Conservation (phyloP, 2,888 invertebrate genomes). For the Stictocephala bisonia region DNA sequence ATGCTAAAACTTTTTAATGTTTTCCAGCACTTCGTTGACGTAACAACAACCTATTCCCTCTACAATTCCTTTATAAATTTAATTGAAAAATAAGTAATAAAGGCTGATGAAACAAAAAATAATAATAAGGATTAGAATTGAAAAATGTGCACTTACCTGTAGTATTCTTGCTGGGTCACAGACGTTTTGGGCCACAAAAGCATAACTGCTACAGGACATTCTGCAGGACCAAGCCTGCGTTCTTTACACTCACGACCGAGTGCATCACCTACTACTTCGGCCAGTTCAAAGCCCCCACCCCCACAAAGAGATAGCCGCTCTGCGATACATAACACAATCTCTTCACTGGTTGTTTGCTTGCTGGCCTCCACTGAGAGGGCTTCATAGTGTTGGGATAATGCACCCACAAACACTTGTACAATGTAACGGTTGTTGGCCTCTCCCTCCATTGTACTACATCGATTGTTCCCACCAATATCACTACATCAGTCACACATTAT, state of each 20-base stretch:
- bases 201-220: constrained; percentile 86
- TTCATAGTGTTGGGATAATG: constrained; percentile 88
- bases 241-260: constrained; percentile 93
- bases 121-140: too few relatives aligned
- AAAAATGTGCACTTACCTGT: constrained; percentile 66
- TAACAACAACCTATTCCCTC: too few relatives aligned
- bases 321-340: constrained; percentile 90
- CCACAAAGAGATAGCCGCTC: constrained; percentile 73
- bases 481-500: constrained; percentile 1
- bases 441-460: constrained; percentile 10
- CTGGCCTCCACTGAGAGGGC: constrained; percentile 91
- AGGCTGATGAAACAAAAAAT: too few relatives aligned
- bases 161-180: constrained; percentile 65
- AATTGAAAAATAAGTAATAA: too few relatives aligned
- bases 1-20: too few relatives aligned
- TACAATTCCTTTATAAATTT: too few relatives aligned
- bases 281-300: constrained; percentile 80
- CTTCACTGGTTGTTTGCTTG: constrained; percentile 91
- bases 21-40: too few relatives aligned
- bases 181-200: constrained; percentile 81
- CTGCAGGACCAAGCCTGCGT: constrained; percentile 82
- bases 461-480: too few relatives aligned
- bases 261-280: constrained; percentile 88
- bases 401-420: constrained; percentile 89
- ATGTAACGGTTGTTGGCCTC: constrained; percentile 56